Evolutionary conservation across 2,888 invertebrate species (phyloP).

Genomic region (Urechis unicinctus): DNA sequence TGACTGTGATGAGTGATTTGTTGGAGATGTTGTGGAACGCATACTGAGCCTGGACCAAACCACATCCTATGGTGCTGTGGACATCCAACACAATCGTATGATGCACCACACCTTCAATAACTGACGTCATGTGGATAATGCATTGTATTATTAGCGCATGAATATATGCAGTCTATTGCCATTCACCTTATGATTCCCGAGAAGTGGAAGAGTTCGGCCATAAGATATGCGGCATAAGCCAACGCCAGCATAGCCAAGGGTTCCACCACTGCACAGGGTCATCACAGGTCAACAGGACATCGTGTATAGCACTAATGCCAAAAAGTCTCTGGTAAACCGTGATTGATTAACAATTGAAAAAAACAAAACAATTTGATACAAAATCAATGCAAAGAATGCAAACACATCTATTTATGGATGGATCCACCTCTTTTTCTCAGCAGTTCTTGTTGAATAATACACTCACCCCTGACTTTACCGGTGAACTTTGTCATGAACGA

Average conservation of each 20-base stretch:
- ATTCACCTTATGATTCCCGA: slow-evolving; percentile 98
- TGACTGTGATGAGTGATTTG: slow-evolving; percentile 95
- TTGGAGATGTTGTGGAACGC: slow-evolving; percentile 79
- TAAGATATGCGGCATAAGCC: slow-evolving; percentile 94
- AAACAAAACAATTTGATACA: too few relatives aligned
- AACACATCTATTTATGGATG: background rate
- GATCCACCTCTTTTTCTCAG: too few relatives aligned
- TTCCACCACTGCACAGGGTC: slow-evolving; percentile 60
- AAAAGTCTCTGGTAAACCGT: too few relatives aligned
- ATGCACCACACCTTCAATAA: background rate
- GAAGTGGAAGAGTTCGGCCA: slow-evolving; percentile 97
- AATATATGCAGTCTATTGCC: background rate
- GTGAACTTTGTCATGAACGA: slow-evolving; percentile 92
- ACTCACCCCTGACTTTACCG: slow-evolving; percentile 80
- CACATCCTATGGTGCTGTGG: slow-evolving; percentile 55
- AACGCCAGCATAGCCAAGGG: slow-evolving; percentile 97
- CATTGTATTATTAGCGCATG: background rate
- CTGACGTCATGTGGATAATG: background rate
- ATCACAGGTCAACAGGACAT: too few relatives aligned
- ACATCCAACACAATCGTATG: background rate
- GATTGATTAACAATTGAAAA: too few relatives aligned
- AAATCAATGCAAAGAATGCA: too few relatives aligned
- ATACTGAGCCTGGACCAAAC: slow-evolving; percentile 56
- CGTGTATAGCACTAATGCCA: too few relatives aligned
- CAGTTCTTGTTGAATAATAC: too few relatives aligned